phyloP scores from a whole-genome alignment of 2,888 invertebrate species.

The Gasteruption jaculator region DNA sequence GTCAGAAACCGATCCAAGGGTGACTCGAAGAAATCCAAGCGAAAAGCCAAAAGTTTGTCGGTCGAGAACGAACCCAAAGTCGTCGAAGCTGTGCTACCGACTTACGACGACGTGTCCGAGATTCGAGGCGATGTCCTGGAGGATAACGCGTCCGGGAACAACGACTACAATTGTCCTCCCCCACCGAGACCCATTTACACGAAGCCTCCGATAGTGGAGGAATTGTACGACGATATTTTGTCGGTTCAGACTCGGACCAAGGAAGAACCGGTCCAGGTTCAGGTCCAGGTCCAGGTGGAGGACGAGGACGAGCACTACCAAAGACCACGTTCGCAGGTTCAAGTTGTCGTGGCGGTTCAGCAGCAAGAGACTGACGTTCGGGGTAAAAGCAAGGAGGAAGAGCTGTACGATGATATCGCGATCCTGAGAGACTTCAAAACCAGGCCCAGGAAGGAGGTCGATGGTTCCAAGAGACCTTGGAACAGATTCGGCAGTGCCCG shows the following conservation, averaged over 20 bases:
- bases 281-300: too few species aligned
- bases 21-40: constrained; percentile 21
- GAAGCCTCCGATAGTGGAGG: constrained; percentile 28
- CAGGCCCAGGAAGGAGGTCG: constrained; percentile 25
- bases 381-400: constrained; percentile 23
- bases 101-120: constrained; percentile 36
- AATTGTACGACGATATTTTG: constrained; percentile 42
- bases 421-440: constrained; percentile 35
- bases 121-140: constrained; percentile 9
- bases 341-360: constrained; percentile 10
- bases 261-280: neutral
- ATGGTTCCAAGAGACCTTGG: constrained; percentile 32
- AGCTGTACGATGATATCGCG: constrained; percentile 43
- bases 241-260: constrained; percentile 20
- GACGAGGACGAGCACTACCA: constrained; percentile 39
- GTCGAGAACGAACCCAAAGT: constrained; percentile 13
- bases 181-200: constrained; percentile 38
- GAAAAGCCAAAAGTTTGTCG: constrained; percentile 19
- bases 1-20: constrained; percentile 31
- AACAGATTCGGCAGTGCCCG: constrained; percentile 33
- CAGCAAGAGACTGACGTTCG: too few species aligned
- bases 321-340: constrained; percentile 28
- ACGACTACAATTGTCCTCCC: constrained; percentile 38
- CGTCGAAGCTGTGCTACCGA: constrained; percentile 18
- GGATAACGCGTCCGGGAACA: neutral